phyloP scores from a whole-genome alignment of 2,888 invertebrate species.

The Drosophila parthenogenetica region DNA sequence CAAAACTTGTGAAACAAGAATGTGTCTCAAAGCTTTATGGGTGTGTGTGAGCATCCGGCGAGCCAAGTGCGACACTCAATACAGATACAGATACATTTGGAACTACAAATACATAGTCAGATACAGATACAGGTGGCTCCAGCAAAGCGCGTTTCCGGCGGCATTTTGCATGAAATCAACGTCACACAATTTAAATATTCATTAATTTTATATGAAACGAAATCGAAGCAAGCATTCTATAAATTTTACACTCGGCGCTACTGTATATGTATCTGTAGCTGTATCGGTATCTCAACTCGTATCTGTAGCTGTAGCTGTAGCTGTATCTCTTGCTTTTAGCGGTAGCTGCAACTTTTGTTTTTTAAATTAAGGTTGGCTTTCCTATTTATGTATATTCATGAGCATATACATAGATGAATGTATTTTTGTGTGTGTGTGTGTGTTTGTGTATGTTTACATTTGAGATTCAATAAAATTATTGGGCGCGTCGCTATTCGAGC shows the following conservation, averaged over 20 bases:
- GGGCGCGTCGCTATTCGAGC: conserved; percentile 82
- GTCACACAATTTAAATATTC: conserved; percentile 75
- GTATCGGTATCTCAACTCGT: neutral
- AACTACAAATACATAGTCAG: conserved; percentile 12
- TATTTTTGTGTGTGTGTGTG: conserved; percentile 16
- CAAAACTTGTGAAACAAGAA: conserved; percentile 13
- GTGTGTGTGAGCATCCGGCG: conserved; percentile 65
- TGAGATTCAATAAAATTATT: conserved; percentile 80
- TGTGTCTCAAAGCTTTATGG: conserved; percentile 16
- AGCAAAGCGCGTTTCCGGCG: conserved; percentile 76
- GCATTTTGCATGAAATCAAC: conserved; percentile 63
- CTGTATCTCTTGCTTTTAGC: conserved; percentile 29
- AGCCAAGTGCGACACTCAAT: neutral
- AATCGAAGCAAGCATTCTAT: conserved; percentile 51
- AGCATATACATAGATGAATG: conserved; percentile 5
- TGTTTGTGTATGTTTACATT: conserved; percentile 46
- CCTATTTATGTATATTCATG: conserved; percentile 22
- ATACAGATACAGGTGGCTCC: conserved; percentile 62
- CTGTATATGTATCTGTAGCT: conserved; percentile 38
- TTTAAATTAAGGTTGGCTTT: conserved; percentile 55
- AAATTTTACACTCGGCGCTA: conserved; percentile 52
- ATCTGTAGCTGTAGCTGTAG: conserved; percentile 5
- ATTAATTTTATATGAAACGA: conserved; percentile 77
- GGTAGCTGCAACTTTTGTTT: conserved; percentile 47
- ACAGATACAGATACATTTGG: neutral